Evolutionary conservation across 2,888 invertebrate genomes (phyloP).

Genomic region (Yponomeuta malinellus): DNA sequence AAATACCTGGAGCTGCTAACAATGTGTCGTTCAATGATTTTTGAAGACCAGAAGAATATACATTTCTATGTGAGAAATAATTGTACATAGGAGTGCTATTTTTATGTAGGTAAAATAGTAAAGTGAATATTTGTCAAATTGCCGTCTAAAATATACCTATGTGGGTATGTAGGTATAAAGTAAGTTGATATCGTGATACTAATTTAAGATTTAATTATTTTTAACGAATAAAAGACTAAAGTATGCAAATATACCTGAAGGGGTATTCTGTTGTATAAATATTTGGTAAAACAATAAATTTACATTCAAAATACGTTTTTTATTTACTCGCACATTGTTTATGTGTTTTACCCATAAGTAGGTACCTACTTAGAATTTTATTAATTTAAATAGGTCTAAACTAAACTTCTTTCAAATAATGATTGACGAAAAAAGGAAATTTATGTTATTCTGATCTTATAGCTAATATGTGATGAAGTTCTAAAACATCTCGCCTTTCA

Average conservation of each 20-base stretch:
- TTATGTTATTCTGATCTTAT: too few species aligned
- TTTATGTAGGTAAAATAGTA: background rate
- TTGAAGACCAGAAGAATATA: too few species aligned
- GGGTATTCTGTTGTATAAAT: background rate
- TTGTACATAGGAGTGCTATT: background rate
- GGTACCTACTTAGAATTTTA: background rate
- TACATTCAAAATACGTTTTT: background rate
- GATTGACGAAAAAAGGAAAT: too few species aligned
- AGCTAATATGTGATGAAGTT: too few species aligned
- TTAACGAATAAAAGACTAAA: constrained; percentile 11
- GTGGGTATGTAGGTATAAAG: background rate
- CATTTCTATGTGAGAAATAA: too few species aligned
- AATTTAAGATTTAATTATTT: constrained; percentile 11
- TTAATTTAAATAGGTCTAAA: background rate
- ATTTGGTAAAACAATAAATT: constrained; percentile 5
- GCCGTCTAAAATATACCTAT: background rate
- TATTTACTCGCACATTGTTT: background rate
- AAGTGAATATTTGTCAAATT: background rate
- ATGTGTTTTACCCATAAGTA: background rate
- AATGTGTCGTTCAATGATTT: too few species aligned
- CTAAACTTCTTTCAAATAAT: too few species aligned
- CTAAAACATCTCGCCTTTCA: too few species aligned
- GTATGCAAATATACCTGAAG: background rate
- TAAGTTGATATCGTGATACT: constrained; percentile 16
- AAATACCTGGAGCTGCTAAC: too few species aligned